Base-by-base conservation (phyloP, 2,113 vertebrate genomes). In the Rattus norvegicus region DNA sequence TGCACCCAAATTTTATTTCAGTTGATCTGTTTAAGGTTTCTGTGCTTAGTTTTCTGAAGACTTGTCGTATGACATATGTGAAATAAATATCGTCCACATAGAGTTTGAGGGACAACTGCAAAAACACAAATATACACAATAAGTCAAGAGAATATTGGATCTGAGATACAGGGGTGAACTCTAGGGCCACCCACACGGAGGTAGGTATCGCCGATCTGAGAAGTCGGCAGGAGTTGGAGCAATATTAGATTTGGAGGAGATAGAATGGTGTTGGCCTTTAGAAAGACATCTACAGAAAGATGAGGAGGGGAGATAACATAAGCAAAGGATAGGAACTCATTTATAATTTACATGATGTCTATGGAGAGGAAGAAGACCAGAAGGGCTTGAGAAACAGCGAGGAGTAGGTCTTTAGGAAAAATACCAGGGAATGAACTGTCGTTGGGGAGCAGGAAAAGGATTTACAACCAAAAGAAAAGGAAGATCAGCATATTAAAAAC, bases 1-100 rank as follows among this genome's bases (percentile, higher is more conserved):
- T 84, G 70, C 70, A 91, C 33, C 67, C 93, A 30, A 81, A 89
- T 84, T 59, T 81, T 69, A 19, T 95, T 92, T 76, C 47, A 80
- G 10, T 75, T 47, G 30, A 47, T 59, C 30, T 26, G 56, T 43
- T 84, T 26, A 59, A 4, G 59, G 17, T 54, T 1, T 39, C 67
- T 90, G 13, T 90, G 33, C 36, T 86, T n/a, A 67, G 5, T 81
- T 11, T 36, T 43, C 59, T 61, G 36, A 70, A 61, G 19, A 85
- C 47, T 39, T 91, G 26, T 28, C 79, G 67, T n/a, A 77, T 12
- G 47, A 75, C 6, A 93, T 16, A 17, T n/a, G 49, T 5, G 33
- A 75, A 83, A 84, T n/a, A 56, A 88, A 11, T 69, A 12, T 26
- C 88, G 2, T 26, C 30, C 76, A 56, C 67, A 56, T 85, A 59